Conservation (phyloP, 2,888 invertebrate species). For the Tetragonula carbonaria region DNA sequence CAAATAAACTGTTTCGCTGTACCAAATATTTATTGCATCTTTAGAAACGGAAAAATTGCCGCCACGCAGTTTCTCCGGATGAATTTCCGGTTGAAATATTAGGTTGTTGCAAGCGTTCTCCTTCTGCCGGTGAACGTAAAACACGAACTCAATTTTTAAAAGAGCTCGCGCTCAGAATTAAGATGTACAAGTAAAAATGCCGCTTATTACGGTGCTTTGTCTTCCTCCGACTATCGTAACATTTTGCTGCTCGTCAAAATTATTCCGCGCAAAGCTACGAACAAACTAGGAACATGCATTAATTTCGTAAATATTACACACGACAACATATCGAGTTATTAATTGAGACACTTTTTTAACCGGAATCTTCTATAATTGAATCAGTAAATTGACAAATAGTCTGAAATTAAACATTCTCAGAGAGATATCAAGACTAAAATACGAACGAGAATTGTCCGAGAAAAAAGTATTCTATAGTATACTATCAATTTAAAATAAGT, state of each 20-base stretch:
- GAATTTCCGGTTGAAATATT: constrained; percentile 7
- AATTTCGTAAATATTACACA: too few relatives aligned
- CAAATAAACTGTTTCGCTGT: not conserved
- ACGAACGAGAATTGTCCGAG: too few relatives aligned
- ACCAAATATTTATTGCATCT: constrained; percentile 9
- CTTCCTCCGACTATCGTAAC: not conserved
- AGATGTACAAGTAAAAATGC: not conserved
- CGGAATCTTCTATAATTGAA: too few relatives aligned
- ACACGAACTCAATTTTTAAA: constrained; percentile 7
- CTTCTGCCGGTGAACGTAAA: not conserved
- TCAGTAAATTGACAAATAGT: too few relatives aligned
- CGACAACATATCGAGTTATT: too few relatives aligned
- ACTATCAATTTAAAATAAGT: too few relatives aligned
- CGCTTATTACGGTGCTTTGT: not conserved
- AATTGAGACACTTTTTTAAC: too few relatives aligned
- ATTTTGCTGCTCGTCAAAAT: not conserved
- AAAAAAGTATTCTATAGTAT: too few relatives aligned
- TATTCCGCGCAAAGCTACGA: too few relatives aligned
- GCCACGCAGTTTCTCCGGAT: constrained; percentile 2
- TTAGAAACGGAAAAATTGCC: constrained; percentile 10
- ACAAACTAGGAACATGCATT: not conserved
- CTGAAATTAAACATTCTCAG: too few relatives aligned
- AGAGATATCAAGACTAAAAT: too few relatives aligned
- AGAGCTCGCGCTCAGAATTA: not conserved
- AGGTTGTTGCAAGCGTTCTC: not conserved